Conservation (phyloP, 2,888 invertebrate genomes). For the Phortica magna region DNA sequence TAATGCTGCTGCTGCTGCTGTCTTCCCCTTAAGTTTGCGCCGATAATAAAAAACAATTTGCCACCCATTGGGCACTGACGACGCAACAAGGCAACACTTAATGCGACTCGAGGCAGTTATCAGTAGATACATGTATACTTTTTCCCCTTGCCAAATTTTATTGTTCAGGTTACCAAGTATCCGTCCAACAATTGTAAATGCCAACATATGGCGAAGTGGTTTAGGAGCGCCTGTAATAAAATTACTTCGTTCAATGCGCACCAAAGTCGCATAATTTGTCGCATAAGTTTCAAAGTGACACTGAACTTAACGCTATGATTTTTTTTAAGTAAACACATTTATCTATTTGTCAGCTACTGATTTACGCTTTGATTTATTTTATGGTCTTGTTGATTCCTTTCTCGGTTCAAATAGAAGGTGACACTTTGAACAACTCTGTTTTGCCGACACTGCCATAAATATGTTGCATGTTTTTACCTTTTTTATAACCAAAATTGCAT, state of each 20-base stretch:
- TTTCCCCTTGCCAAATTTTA: slow-evolving; percentile 41
- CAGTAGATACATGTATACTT: not conserved
- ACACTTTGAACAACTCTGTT: no score
- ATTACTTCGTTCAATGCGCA: slow-evolving; percentile 73
- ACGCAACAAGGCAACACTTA: not conserved
- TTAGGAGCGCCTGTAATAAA: slow-evolving; percentile 64
- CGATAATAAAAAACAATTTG: slow-evolving; percentile 76
- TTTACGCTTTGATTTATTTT: slow-evolving; percentile 31
- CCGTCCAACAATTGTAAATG: slow-evolving; percentile 49
- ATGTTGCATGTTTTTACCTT: no score
- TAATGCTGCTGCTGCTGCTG: not conserved
- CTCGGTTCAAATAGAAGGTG: no score
- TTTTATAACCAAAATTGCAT: no score
- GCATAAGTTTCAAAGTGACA: slow-evolving; percentile 62
- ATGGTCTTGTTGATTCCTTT: not conserved
- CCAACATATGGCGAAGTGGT: slow-evolving; percentile 73
- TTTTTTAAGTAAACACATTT: slow-evolving; percentile 63
- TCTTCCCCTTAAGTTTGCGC: slow-evolving; percentile 5
- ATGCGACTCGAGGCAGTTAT: not conserved
- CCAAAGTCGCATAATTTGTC: slow-evolving; percentile 62
- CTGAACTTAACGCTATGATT: slow-evolving; percentile 52
- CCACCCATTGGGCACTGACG: slow-evolving; percentile 65
- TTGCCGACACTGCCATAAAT: no score
- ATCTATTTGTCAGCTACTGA: slow-evolving; percentile 65
- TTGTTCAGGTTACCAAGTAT: slow-evolving; percentile 44